phyloP scores from a whole-genome alignment of 2,797 vertebrate species.

The Manis javanica region DNA sequence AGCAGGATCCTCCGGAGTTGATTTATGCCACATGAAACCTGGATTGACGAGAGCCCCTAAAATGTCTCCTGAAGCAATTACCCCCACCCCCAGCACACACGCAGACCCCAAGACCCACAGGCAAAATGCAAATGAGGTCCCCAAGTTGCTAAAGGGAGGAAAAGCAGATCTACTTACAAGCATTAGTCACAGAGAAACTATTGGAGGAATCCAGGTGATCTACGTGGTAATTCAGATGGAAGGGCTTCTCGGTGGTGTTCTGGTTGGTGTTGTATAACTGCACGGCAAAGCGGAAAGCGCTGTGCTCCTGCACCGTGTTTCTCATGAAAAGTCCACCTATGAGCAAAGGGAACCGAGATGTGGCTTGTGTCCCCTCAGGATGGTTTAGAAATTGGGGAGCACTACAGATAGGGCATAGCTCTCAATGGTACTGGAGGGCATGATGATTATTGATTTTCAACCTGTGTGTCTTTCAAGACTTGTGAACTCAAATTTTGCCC shows the following conservation, averaged over 20 bases:
- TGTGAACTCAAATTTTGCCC: conserved; percentile 63
- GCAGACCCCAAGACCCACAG: conserved; percentile 35
- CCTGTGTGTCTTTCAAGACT: conserved; percentile 65
- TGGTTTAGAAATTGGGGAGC: conserved; percentile 38
- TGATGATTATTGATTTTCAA: conserved; percentile 48
- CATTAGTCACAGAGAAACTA: conserved; percentile 99
- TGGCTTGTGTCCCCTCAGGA: conserved; percentile 47
- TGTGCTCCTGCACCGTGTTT: conserved; percentile 99
- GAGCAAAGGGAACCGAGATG: conserved; percentile 77
- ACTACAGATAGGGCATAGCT: neutral
- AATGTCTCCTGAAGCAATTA: conserved; percentile 36
- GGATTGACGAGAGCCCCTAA: conserved; percentile 38
- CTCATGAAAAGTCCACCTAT: conserved; percentile 99
- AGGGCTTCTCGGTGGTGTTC: conserved; percentile 99
- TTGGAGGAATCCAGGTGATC: conserved; percentile 99
- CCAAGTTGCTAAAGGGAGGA: conserved; percentile 35
- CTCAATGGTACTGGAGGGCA: neutral
- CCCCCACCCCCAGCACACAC: neutral
- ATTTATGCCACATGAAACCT: conserved; percentile 4
- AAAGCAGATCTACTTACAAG: conserved; percentile 93
- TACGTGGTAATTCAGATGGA: conserved; percentile 99
- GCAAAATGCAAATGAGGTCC: neutral
- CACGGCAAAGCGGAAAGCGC: conserved; percentile 98
- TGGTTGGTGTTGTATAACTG: conserved; percentile 99
- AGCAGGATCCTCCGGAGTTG: conserved; percentile 63